These are phyloP conservation scores for Pammene fasciana DNA, from an alignment of 2,888 invertebrate genomes.

Conservation along the genomic window DNA sequence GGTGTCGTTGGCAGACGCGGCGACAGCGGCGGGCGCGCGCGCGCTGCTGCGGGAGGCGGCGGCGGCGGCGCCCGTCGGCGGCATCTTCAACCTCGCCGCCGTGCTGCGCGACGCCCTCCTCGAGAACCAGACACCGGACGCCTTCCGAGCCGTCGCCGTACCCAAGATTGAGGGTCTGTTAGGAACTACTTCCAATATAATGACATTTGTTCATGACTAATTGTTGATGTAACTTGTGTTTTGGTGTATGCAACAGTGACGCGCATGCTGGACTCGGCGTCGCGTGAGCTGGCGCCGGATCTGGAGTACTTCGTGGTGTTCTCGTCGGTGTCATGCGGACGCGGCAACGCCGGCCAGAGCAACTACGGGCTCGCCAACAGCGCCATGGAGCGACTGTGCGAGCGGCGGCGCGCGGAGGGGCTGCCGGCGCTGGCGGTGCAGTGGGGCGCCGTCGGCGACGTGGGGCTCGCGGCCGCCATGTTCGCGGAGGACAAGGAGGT, in stretches of 20 bases:
- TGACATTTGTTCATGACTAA: too few relatives aligned
- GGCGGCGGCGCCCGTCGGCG: constrained; percentile 88
- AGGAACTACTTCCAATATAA: neutral
- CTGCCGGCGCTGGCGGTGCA: constrained; percentile 96
- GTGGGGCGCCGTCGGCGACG: constrained; percentile 99
- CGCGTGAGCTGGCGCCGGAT: constrained; percentile 89
- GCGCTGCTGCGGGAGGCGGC: constrained; percentile 85
- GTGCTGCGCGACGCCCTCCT: constrained; percentile 94
- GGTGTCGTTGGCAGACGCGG: constrained; percentile 86
- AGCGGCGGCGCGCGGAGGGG: constrained; percentile 91
- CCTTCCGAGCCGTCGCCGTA: constrained; percentile 90
- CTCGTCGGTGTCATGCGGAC: constrained; percentile 98
- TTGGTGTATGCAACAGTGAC: constrained; percentile 81
- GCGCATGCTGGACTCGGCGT: constrained; percentile 90
- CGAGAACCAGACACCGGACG: constrained; percentile 91
- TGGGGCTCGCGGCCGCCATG: constrained; percentile 95
- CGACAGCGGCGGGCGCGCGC: constrained; percentile 84
- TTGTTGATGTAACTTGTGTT: neutral
- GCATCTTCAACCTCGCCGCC: constrained; percentile 97
- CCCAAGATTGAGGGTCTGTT: constrained; percentile 90
- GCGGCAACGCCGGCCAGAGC: constrained; percentile 97
- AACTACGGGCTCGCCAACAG: constrained; percentile 99
- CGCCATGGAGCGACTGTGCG: constrained; percentile 97
- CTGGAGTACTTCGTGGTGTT: constrained; percentile 97
- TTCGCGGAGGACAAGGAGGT: constrained; percentile 95